A percentile compares a stretch with the other conserved stretches of the same genome.
Conservation (phyloP, 23 tunicate genomes). For the Trididemnum nubilum region DNA sequence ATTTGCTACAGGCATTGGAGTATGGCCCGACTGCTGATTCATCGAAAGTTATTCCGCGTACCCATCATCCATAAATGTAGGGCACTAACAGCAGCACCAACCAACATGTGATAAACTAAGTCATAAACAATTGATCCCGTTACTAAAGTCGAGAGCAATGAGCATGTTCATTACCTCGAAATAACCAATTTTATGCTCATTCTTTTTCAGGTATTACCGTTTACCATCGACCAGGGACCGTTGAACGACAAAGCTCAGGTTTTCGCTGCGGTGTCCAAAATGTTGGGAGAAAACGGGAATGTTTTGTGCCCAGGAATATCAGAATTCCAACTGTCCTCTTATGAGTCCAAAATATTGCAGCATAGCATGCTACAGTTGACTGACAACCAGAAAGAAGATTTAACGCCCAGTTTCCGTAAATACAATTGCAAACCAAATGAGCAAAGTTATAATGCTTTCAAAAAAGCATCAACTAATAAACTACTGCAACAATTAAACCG, state of each 20-base stretch:
- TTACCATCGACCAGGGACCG: slow-evolving; percentile 79
- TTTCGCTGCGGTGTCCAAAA: slow-evolving; percentile 60
- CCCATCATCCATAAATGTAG: too few relatives aligned
- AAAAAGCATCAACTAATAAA: slow-evolving; percentile 38
- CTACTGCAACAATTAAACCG: slow-evolving; percentile 33
- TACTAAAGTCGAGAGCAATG: too few relatives aligned
- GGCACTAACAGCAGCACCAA: too few relatives aligned
- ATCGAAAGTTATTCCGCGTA: too few relatives aligned
- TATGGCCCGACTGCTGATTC: too few relatives aligned
- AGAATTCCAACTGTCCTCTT: neutral
- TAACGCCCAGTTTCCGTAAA: too few relatives aligned
- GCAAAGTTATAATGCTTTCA: neutral
- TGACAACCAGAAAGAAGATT: neutral
- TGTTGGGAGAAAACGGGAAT: slow-evolving; percentile 69
- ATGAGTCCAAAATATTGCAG: neutral
- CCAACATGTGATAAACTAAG: too few relatives aligned
- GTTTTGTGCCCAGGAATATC: slow-evolving; percentile 75
- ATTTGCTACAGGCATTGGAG: too few relatives aligned
- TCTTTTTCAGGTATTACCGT: slow-evolving; percentile 58
- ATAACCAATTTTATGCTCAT: too few relatives aligned
- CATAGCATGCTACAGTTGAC: neutral
- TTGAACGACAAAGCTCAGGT: slow-evolving; percentile 57
- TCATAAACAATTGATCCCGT: too few relatives aligned
- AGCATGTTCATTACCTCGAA: too few relatives aligned
- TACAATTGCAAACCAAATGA: too few relatives aligned